Evolutionary conservation across 2,113 vertebrate species (phyloP).

Genomic region (Amblyornis subalaris): DNA sequence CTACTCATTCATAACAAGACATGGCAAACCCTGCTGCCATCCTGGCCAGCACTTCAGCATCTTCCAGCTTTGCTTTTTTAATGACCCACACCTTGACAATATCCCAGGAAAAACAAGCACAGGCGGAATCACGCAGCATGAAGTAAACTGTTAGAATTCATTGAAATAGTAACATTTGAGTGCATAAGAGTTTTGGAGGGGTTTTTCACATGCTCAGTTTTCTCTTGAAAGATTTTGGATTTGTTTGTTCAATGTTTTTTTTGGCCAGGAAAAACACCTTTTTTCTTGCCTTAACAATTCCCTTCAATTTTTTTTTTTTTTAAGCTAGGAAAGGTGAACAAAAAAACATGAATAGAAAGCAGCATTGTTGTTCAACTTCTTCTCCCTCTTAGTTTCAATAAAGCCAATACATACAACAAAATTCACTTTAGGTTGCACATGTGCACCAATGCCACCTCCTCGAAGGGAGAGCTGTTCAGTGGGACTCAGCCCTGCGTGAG

Average conservation of each 20-base stretch:
- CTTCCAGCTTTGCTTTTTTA: background rate
- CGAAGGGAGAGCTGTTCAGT: background rate
- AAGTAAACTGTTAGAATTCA: background rate
- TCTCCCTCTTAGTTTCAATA: background rate
- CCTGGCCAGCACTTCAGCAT: background rate
- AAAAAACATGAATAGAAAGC: background rate
- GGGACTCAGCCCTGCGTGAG: background rate
- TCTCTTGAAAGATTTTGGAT: background rate
- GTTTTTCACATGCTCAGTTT: background rate
- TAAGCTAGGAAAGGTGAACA: background rate
- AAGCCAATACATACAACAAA: background rate
- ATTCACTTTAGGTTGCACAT: background rate
- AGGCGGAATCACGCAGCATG: background rate
- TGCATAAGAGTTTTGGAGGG: background rate
- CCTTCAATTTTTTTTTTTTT: background rate
- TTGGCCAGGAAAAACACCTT: background rate
- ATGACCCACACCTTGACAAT: background rate
- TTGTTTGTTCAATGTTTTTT: background rate
- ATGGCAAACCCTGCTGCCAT: background rate
- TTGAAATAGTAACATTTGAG: background rate
- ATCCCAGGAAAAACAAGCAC: background rate
- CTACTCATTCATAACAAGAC: background rate
- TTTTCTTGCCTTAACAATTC: background rate
- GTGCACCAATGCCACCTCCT: background rate
- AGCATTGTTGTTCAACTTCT: background rate